Conservation (phyloP, 2,797 vertebrate genomes). For the Girardinus metallicus region DNA sequence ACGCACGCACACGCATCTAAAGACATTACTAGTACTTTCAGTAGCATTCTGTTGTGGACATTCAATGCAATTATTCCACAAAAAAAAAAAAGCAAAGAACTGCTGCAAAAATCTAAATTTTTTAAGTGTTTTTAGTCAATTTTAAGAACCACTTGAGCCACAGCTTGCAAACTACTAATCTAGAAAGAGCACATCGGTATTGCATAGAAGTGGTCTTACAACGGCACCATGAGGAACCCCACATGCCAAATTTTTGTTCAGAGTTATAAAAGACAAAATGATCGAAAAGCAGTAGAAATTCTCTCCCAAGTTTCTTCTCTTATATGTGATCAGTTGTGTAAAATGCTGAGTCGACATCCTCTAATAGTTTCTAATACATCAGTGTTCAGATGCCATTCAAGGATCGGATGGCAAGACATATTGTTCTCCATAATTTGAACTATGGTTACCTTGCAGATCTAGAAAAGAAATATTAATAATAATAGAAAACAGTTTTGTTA, state of each 20-base stretch:
- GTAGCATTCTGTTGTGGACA: background rate
- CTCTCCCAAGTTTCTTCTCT: background rate
- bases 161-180: background rate
- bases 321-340: background rate
- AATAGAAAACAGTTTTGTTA: background rate
- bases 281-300: background rate
- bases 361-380: background rate
- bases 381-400: background rate
- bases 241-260: background rate
- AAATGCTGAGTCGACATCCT: background rate
- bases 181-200: background rate
- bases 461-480: background rate
- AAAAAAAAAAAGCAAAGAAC: background rate
- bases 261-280: background rate
- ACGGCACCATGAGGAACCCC: background rate
- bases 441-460: background rate
- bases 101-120: background rate
- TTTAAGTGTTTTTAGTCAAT: background rate
- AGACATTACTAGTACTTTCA: no score
- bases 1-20: no score
- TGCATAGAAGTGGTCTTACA: background rate
- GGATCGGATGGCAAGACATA: background rate
- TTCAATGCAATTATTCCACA: background rate
- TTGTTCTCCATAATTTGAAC: background rate
- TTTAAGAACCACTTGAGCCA: background rate